Base-by-base conservation (phyloP, 2,797 vertebrate genomes). In the Eleutherodactylus coqui region DNA sequence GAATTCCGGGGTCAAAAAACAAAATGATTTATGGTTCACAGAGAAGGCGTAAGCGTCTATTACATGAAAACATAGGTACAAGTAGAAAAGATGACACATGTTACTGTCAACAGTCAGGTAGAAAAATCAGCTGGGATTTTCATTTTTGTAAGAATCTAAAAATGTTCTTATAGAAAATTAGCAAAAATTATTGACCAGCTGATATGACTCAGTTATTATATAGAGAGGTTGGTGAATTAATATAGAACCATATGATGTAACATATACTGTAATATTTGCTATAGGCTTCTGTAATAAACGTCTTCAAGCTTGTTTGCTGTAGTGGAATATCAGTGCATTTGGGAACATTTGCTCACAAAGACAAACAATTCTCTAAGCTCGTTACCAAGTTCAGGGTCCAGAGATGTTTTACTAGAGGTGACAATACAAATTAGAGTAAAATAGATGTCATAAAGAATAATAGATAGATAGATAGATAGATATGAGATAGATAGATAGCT, bases 1-100 rank as follows among this genome's bases (percentile, higher is more conserved):
- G 47, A 53, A 51, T 53, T 76, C 75, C 75, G 53, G 19, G 49
- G 21, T 47, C 38, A 24, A 16, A 51, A 76, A 76, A 76, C 75
- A 76, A 51, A 47, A 53, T 53, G 75, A 53, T 34, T 76, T 29
- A 53, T 53, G 27, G 4, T n/a, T 53, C 9, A 36, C 43, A 49
- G n/a, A n/a, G 43, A 21, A 32, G 21, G 24, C 45, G 72, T 27
- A 49, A 9, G 41, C 24, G 0, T 0, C 69, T 43, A 45, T 72
- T 7, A 45, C 11, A 27, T 16, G 10, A 21, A 45, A 70, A 70
- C n/a, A n/a, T n/a, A n/a, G n/a, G n/a, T n/a, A 70, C 17, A 36
- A 34, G 62, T 34, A 4, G 17, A 19, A 67, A 29, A 34, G 16
- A 36, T 36, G 32, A 17, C 32, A 67, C 32, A 27, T 7, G 32